Conservation (phyloP, 2,888 invertebrate genomes). For the Calameuta pallipes region DNA sequence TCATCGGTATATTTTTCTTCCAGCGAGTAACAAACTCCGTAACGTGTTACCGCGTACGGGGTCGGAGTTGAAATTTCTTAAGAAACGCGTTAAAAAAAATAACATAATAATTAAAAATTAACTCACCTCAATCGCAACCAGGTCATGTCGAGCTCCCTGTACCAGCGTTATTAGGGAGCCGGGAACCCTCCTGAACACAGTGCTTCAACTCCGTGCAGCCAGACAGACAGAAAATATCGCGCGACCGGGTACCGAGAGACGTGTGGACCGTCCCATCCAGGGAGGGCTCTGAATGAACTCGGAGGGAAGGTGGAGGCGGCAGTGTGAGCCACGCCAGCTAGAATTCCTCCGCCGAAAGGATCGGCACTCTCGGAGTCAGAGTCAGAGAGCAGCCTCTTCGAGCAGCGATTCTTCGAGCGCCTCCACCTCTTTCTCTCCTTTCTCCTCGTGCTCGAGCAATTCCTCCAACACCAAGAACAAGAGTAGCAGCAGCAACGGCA, state of each 20-base stretch:
- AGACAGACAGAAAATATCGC: slow-evolving; percentile 53
- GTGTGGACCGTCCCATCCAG: slow-evolving; percentile 62
- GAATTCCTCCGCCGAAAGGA: slow-evolving; percentile 63
- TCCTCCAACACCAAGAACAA: slow-evolving; percentile 1
- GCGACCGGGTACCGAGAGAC: slow-evolving; percentile 53
- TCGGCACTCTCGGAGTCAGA: slow-evolving; percentile 34
- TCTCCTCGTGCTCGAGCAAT: slow-evolving; percentile 13
- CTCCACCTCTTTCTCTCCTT: slow-evolving; percentile 9
- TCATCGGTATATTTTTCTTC: slow-evolving; percentile 10
- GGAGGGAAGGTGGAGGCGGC: slow-evolving; percentile 41
- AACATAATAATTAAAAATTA: not conserved
- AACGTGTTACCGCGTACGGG: not conserved
- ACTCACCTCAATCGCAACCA: slow-evolving; percentile 63
- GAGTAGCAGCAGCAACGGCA: not conserved
- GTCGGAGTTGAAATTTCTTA: not conserved
- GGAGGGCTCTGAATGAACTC: slow-evolving; percentile 61
- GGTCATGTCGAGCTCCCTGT: slow-evolving; percentile 58
- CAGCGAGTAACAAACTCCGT: no score
- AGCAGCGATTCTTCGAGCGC: slow-evolving; percentile 20
- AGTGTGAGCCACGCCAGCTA: slow-evolving; percentile 55
- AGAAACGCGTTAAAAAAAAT: not conserved
- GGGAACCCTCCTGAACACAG: slow-evolving; percentile 11
- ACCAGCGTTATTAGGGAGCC: slow-evolving; percentile 30
- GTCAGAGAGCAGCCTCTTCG: slow-evolving; percentile 27
- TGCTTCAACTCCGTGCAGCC: slow-evolving; percentile 30